Conservation (phyloP, 2,888 invertebrate species). For the Conchocele bisecta region DNA sequence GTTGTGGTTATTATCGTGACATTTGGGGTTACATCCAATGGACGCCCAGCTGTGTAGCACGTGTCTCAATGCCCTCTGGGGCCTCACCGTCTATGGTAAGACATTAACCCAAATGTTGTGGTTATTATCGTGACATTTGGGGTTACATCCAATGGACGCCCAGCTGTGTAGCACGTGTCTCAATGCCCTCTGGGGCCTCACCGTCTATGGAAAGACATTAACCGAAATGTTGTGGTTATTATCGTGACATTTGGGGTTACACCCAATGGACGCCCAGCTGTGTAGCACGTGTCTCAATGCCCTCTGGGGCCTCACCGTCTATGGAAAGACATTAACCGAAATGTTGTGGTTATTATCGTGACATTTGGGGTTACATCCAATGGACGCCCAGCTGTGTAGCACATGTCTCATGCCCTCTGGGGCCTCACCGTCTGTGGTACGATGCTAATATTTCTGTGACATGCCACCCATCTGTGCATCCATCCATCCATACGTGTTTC, state of each 20-base stretch:
- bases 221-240: too few species aligned
- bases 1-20: too few species aligned
- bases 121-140: too few species aligned
- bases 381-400: slow-evolving; percentile 68
- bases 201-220: slow-evolving; percentile 72
- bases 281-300: slow-evolving; percentile 76
- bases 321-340: too few species aligned
- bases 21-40: too few species aligned
- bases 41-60: slow-evolving; percentile 69
- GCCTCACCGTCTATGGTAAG: slow-evolving; percentile 74
- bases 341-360: too few species aligned
- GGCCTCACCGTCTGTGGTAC: slow-evolving; percentile 74
- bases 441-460: too few species aligned
- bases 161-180: slow-evolving; percentile 73
- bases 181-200: slow-evolving; percentile 79
- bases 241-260: too few species aligned
- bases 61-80: slow-evolving; percentile 79
- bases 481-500: too few species aligned
- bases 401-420: slow-evolving; percentile 80
- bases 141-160: slow-evolving; percentile 63
- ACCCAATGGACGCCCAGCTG: slow-evolving; percentile 67
- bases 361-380: slow-evolving; percentile 66
- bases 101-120: too few species aligned
- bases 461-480: too few species aligned
- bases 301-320: slow-evolving; percentile 77